Conservation (phyloP, 2,888 invertebrate species). For the Lepidocyrtoides sp. region DNA sequence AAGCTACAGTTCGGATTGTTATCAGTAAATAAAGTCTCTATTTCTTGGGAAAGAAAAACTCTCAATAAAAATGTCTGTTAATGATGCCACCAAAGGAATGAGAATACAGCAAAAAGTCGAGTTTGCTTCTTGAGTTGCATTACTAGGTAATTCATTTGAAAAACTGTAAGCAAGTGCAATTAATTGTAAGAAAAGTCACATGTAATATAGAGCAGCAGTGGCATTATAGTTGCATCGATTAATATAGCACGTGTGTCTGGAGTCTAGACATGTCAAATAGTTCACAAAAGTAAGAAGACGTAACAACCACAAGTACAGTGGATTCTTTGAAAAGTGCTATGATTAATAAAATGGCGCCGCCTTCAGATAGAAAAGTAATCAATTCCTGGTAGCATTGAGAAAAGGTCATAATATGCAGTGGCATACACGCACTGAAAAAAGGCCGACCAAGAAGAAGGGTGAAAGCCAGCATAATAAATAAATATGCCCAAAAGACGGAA, state of each 20-base stretch:
- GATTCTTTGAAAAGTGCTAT: constrained; percentile 36
- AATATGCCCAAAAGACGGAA: constrained; percentile 11
- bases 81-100: too few relatives aligned
- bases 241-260: neutral
- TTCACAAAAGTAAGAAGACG: neutral
- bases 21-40: too few relatives aligned
- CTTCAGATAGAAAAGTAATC: constrained; percentile 44
- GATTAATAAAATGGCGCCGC: constrained; percentile 33
- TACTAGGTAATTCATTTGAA: too few relatives aligned
- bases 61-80: too few relatives aligned
- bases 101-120: too few relatives aligned
- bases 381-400: constrained; percentile 46
- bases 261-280: neutral
- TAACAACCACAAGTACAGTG: neutral
- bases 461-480: constrained; percentile 42
- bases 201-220: neutral
- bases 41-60: too few relatives aligned
- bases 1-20: too few relatives aligned
- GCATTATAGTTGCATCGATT: neutral
- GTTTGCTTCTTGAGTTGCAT: too few relatives aligned
- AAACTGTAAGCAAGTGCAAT: too few relatives aligned
- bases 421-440: neutral
- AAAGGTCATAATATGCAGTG: neutral
- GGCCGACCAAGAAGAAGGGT: constrained; percentile 18
- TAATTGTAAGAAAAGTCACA: constrained; percentile 19